These are phyloP conservation scores for Vimba vimba DNA, from an alignment of 2,113 vertebrate genomes.

Conservation along the genomic window DNA sequence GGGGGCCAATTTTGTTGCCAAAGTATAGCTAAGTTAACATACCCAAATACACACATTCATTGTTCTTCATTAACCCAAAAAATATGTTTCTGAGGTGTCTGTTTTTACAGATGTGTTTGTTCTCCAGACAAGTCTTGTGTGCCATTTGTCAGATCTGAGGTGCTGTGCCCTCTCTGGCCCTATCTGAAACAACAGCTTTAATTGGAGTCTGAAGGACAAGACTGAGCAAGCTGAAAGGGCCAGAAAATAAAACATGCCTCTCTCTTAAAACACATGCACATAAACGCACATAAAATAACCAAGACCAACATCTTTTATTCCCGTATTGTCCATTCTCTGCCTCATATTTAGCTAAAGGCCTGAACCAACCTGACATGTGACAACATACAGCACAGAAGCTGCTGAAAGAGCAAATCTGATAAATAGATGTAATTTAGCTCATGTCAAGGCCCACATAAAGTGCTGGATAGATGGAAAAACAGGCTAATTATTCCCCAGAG, in stretches of 20 bases:
- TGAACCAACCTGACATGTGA: conserved; percentile 7
- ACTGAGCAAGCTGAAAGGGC: conserved; percentile 21
- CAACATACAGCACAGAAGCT: neutral
- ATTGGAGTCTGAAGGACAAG: conserved; percentile 30
- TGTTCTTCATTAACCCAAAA: neutral
- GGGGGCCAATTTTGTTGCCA: no score
- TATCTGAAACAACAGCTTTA: conserved; percentile 38
- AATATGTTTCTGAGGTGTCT: neutral
- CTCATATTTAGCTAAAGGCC: conserved; percentile 15
- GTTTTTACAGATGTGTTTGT: conserved; percentile 16
- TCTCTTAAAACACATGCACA: neutral
- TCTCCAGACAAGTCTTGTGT: conserved; percentile 11
- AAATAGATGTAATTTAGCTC: neutral
- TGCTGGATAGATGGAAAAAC: conserved; percentile 17
- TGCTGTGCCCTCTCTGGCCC: conserved; percentile 31
- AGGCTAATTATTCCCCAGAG: conserved; percentile 18
- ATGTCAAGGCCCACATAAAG: neutral
- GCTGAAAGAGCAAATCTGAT: neutral
- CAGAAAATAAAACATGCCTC: neutral
- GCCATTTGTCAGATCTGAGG: conserved; percentile 1
- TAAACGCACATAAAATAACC: neutral
- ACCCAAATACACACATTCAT: neutral
- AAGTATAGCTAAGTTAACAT: neutral
- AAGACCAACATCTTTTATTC: neutral
- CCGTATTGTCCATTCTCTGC: neutral